Percentiles rank a stretch among this genome's conserved stretches.
These are phyloP conservation scores for Exaiptasia diaphana DNA, from an alignment of 64 coral and sea anemone genomes.

Conservation along the genomic window DNA sequence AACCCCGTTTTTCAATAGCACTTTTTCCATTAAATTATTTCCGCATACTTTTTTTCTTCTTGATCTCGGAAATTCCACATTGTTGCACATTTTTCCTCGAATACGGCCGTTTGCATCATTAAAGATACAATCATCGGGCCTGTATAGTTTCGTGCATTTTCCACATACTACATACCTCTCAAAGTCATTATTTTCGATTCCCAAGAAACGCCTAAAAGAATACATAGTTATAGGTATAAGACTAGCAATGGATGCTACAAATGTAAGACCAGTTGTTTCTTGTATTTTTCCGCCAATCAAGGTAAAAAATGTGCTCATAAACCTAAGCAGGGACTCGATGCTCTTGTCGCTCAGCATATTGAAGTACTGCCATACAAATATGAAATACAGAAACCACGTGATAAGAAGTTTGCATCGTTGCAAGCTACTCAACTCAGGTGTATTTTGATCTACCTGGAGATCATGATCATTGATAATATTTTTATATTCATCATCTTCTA, in stretches of 20 bases:
- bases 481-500: not conserved
- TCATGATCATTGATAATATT: not conserved
- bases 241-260: not conserved
- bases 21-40: not conserved
- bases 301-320: not conserved
- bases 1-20: not conserved
- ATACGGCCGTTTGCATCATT: not conserved
- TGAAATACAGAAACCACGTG: conserved; percentile 44
- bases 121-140: not conserved
- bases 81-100: not conserved
- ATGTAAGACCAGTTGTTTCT: not conserved
- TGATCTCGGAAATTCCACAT: conserved; percentile 4
- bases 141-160: conserved; percentile 41
- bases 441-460: not conserved
- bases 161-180: conserved; percentile 37
- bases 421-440: not conserved
- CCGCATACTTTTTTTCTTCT: not conserved
- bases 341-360: conserved; percentile 26
- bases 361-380: conserved; percentile 32
- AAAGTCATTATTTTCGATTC: conserved; percentile 38
- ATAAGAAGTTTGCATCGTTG: not conserved
- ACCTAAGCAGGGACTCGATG: conserved; percentile 11
- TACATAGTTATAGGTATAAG: conserved; percentile 44
- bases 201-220: conserved; percentile 13
- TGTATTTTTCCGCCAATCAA: conserved; percentile 1